phyloP scores from a whole-genome alignment of 92 coral and sea anemone species.

The Palythoa grandis region DNA sequence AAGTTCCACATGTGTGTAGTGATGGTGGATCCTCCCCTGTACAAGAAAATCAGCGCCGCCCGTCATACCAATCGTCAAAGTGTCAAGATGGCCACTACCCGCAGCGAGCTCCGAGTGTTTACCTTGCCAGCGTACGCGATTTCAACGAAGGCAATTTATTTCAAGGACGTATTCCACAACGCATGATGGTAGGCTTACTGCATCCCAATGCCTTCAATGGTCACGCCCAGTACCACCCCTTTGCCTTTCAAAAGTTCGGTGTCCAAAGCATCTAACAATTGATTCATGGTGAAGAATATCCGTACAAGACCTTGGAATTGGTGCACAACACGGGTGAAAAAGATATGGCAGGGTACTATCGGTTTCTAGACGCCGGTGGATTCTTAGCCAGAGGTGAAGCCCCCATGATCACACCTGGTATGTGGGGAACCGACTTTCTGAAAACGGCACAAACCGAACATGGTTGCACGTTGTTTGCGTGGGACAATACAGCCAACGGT shows the following conservation, averaged over 20 bases:
- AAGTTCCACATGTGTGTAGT: neutral
- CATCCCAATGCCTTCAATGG: too few species aligned
- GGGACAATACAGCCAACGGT: slow-evolving; percentile 40
- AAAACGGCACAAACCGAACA: too few species aligned
- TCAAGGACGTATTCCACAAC: neutral
- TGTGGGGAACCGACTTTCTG: slow-evolving; percentile 52
- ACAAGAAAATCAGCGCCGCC: neutral
- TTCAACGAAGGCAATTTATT: too few species aligned
- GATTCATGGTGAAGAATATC: slow-evolving; percentile 54
- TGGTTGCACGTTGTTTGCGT: slow-evolving; percentile 37
- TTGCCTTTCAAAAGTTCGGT: slow-evolving; percentile 17
- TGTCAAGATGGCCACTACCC: neutral
- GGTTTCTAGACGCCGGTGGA: slow-evolving; percentile 46
- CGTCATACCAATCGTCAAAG: neutral
- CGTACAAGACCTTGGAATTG: slow-evolving; percentile 34
- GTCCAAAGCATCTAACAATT: slow-evolving; percentile 31
- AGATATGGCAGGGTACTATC: slow-evolving; percentile 44
- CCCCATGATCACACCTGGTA: neutral
- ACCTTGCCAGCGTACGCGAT: neutral
- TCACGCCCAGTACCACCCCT: neutral
- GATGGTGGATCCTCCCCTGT: neutral
- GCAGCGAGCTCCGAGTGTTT: neutral
- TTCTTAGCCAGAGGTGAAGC: neutral
- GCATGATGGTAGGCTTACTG: too few species aligned
- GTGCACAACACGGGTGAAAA: neutral